Base-by-base conservation (phyloP, 1,140 invertebrate species). In the Proales similis region DNA sequence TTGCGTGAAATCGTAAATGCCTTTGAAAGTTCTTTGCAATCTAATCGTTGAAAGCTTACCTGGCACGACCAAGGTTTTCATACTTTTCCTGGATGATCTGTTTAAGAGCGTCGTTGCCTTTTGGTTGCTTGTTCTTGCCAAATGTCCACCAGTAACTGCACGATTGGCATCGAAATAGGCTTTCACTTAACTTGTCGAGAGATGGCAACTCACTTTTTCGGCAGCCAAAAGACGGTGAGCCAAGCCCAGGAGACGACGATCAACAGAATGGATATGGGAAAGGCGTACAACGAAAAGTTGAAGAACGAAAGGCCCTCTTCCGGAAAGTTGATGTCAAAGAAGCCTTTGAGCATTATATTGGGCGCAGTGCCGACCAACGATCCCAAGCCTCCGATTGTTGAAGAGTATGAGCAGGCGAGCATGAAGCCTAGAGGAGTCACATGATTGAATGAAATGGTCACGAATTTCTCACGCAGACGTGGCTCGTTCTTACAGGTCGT, bases 351-450 rank as follows among this genome's bases (percentile, higher is more conserved):
- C 0, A 87, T 85, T 7, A 89, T 79, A 74, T 90, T 90, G 14
- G 86, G 87, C 5, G 85, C 85, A 0, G 86, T 87, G 1, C 87
- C 88, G 6, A 87, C 86, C 2, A 90, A 72, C 0, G 85, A 86
- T 1, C 85, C 84, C 36, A 83, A 85, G 11, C 87, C 87, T 5
- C 87, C 87, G 24, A 88, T 71, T 39, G 77, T 78, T 1, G 86
- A 81, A 0, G 86, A 82, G 68, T 87, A 90, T 2, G 86, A 85
- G 20, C 51, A 57, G 24, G 51, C 26, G 19, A 57, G 24, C 19
- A 57, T 19, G 32, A 57, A 57, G 3, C 51, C 51, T 57, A 19
- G 17, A 2, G 14, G 7, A 36, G 38, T 42, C 24, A 57, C 39
- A 39, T 26, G 3, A 0, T 7, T 29, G 17, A 11, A 17, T 49